Evolutionary conservation across 1,140 invertebrate species (phyloP).

Genomic region (Charaxes varanes): DNA sequence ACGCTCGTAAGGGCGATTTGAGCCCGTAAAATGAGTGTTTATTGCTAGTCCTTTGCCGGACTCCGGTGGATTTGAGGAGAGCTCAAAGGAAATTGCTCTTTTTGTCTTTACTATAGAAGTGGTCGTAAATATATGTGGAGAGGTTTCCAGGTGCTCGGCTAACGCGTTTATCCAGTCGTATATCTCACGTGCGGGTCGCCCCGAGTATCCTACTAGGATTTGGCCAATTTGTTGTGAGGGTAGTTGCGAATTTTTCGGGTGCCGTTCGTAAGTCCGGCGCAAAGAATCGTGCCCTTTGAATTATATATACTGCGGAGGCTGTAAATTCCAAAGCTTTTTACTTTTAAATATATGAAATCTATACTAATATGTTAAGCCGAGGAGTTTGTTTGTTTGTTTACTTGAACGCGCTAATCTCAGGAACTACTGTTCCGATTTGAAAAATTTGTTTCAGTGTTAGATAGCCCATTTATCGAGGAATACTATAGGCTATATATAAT

Average conservation of each 20-base stretch:
- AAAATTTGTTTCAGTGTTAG: no score
- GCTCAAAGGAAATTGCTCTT: conserved; percentile 36
- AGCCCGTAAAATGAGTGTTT: conserved; percentile 65
- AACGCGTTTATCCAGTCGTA: conserved; percentile 49
- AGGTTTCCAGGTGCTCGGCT: conserved; percentile 50
- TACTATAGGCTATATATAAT: no score
- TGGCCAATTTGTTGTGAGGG: conserved; percentile 39
- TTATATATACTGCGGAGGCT: conserved; percentile 3
- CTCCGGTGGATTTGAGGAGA: conserved; percentile 30
- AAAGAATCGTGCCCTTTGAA: conserved; percentile 10
- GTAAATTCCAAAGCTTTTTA: background rate
- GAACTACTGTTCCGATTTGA: no score
- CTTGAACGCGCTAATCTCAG: no score
- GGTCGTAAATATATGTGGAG: conserved; percentile 21
- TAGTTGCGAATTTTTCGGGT: conserved; percentile 18
- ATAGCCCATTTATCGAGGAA: no score
- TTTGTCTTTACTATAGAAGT: conserved; percentile 36
- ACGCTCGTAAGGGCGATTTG: conserved; percentile 44
- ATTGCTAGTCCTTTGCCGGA: conserved; percentile 57
- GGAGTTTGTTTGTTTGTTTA: no score
- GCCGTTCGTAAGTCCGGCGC: conserved; percentile 21
- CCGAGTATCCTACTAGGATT: conserved; percentile 41
- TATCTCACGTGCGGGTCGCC: conserved; percentile 42
- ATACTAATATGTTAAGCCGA: no score
- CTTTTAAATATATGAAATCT: conserved; percentile 3